A percentile compares a stretch with the other conserved stretches of the same genome.
These are phyloP conservation scores for Octonoba sinensis DNA, from an alignment of 2,888 invertebrate species.

Conservation along the genomic window DNA sequence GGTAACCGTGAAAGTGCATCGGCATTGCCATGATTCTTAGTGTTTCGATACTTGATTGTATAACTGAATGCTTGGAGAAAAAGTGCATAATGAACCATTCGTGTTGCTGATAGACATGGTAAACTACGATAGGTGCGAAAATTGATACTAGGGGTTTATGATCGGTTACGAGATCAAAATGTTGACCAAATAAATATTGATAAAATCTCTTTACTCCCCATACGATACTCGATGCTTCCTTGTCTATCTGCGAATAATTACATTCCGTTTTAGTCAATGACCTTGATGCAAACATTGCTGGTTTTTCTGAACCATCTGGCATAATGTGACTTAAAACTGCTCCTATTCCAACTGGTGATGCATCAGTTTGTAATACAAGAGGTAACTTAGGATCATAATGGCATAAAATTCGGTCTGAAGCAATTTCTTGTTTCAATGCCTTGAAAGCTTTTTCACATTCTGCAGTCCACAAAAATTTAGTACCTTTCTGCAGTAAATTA, in stretches of 20 bases:
- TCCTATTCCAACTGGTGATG: slow-evolving; percentile 69
- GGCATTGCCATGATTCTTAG: slow-evolving; percentile 45
- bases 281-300: no score
- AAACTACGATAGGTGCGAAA: slow-evolving; percentile 48
- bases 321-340: slow-evolving; percentile 69
- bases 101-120: slow-evolving; percentile 47
- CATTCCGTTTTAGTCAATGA: no score
- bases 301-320: slow-evolving; percentile 69
- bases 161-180: slow-evolving; percentile 25
- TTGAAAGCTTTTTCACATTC: slow-evolving; percentile 36
- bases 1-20: slow-evolving; percentile 47
- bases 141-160: slow-evolving; percentile 23
- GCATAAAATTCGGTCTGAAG: slow-evolving; percentile 61
- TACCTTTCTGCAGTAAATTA: slow-evolving; percentile 34
- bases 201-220: no score
- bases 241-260: no score
- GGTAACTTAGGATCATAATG: slow-evolving; percentile 67
- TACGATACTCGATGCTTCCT: no score
- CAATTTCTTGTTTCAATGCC: slow-evolving; percentile 33
- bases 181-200: no score
- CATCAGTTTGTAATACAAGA: slow-evolving; percentile 67
- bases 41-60: slow-evolving; percentile 47
- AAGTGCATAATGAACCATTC: slow-evolving; percentile 48
- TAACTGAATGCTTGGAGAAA: slow-evolving; percentile 45
- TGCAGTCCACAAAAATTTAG: slow-evolving; percentile 36